phyloP scores from a whole-genome alignment of 2,797 vertebrate species.

The Helicolenus hilgendorfi region DNA sequence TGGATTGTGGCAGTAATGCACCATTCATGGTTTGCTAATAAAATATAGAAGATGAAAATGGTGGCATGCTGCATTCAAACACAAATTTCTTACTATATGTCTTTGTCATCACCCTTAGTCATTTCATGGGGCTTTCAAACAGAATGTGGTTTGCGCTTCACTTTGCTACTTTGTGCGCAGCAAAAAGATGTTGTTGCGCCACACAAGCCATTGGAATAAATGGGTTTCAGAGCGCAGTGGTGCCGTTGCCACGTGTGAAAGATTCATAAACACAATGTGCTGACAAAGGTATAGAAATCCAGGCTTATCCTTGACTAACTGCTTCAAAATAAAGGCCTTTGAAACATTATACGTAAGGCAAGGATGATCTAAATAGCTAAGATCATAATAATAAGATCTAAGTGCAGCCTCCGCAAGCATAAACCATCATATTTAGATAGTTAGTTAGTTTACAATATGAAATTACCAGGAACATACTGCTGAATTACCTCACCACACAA shows the following conservation, averaged over 20 bases:
- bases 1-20: background rate
- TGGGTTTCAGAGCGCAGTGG: too few species aligned
- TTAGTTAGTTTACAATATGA: background rate
- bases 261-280: background rate
- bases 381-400: background rate
- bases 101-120: background rate
- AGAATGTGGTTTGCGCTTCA: too few species aligned
- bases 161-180: too few species aligned
- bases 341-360: background rate
- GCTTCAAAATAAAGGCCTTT: constrained; percentile 18
- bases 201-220: too few species aligned
- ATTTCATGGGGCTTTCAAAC: background rate
- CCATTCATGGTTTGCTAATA: background rate
- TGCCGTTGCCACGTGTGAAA: too few species aligned
- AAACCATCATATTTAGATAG: background rate
- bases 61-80: background rate
- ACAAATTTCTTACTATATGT: background rate
- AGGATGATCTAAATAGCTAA: background rate
- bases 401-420: constrained; percentile 4
- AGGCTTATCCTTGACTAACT: background rate
- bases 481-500: background rate
- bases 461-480: background rate
- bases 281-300: background rate
- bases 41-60: constrained; percentile 4
- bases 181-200: too few species aligned